phyloP scores from a whole-genome alignment of 2,888 invertebrate species.

The Seira sanloemensis region DNA sequence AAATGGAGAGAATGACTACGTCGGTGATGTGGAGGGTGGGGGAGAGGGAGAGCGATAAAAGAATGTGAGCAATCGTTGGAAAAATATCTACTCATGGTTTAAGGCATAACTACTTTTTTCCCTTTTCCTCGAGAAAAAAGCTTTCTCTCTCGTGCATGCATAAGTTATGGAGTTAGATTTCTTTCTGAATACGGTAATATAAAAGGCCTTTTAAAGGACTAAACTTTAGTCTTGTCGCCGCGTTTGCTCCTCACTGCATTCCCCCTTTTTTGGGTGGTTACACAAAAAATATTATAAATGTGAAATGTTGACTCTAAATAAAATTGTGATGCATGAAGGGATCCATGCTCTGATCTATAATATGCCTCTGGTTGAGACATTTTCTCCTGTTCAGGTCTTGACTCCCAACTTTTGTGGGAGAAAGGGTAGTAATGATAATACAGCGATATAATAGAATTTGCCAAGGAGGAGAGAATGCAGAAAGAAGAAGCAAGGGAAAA shows the following conservation, averaged over 20 bases:
- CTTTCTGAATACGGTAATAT: slow-evolving; percentile 28
- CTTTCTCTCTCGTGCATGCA: slow-evolving; percentile 40
- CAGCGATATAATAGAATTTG: slow-evolving; percentile 59
- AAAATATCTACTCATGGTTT: slow-evolving; percentile 40
- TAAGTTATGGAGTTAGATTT: slow-evolving; percentile 46
- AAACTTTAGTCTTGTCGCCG: slow-evolving; percentile 47
- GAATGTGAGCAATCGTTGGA: slow-evolving; percentile 36
- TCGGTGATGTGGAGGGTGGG: slow-evolving; percentile 35
- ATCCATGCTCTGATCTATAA: neutral
- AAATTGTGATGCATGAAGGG: too few species aligned
- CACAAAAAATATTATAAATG: too few species aligned
- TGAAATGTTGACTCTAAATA: too few species aligned
- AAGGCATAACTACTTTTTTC: slow-evolving; percentile 32
- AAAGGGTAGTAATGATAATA: slow-evolving; percentile 55
- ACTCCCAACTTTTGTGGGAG: slow-evolving; percentile 49
- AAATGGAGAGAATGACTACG: slow-evolving; percentile 19
- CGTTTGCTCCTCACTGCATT: slow-evolving; percentile 52
- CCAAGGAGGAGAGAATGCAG: slow-evolving; percentile 19
- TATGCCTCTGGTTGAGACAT: slow-evolving; percentile 14
- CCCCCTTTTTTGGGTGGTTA: slow-evolving; percentile 51
- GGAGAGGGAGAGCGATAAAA: slow-evolving; percentile 39
- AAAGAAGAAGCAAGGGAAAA: neutral
- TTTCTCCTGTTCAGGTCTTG: slow-evolving; percentile 24
- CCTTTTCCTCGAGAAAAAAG: slow-evolving; percentile 17
- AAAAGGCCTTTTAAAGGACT: slow-evolving; percentile 53